Base-by-base conservation (phyloP, 1,140 invertebrate genomes). In the Geopemphigus sp. region DNA sequence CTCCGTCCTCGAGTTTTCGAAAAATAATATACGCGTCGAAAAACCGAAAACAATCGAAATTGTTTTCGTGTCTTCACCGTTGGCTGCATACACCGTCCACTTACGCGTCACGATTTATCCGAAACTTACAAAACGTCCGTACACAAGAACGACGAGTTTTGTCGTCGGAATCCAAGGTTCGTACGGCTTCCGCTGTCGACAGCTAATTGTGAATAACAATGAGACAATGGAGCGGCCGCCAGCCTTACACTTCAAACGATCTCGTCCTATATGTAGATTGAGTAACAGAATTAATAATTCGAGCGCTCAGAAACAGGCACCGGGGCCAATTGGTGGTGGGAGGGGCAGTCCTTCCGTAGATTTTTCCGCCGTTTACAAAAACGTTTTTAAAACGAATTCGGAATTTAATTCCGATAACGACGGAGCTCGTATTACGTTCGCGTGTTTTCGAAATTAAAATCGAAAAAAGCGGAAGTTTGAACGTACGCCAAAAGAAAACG, bases 131-230 rank as follows among this genome's bases (percentile, higher is more conserved):
- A 26, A n/a, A 39, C 57, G 24, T 74, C 70, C 70, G 10, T 11
- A 39, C 19, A 32, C n/a, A 32, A 73, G 17, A 73, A 17, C 29
- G 32, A 39, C 3, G n/a, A n/a, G n/a, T n/a, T n/a, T n/a, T 39
- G 3, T 39, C 32, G 8, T 39, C 32, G 39, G 39, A 73, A 59
- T 17, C 26, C 54, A 74, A 74, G 72, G 72, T 57, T 22, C 4
- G 17, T 57, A 19, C 54, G n/a, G n/a, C 29, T 57, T 59, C 29
- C 54, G 26, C 11, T 26, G 54, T 59, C 29, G 12, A 29, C 53
- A 73, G 0, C 54, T 3, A 39, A 24, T 54, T 73, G 70, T 73
- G 54, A 29, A 74, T 24, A 24, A 39, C 29, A 56, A 74, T 74
- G 19, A 59, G 19, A 59, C 8, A 26, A 29, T 3, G 8, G 32